phyloP scores from a whole-genome alignment of 1,140 invertebrate genomes.

The Druon quercuslanigerum region DNA sequence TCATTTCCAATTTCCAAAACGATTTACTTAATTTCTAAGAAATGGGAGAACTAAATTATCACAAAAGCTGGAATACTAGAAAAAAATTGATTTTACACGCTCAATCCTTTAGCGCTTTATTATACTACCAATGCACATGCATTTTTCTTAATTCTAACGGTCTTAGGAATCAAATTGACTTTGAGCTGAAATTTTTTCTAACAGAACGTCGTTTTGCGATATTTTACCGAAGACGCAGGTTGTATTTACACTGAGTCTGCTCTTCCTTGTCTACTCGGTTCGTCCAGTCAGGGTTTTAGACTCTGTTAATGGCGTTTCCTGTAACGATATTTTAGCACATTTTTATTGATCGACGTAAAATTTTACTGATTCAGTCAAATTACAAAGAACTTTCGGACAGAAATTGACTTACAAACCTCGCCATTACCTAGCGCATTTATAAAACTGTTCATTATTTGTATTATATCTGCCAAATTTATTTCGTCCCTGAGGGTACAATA shows the following conservation, averaged over 20 bases:
- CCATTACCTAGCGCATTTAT: no score
- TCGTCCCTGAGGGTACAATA: no score
- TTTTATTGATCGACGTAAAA: conserved; percentile 10
- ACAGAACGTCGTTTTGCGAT: not conserved
- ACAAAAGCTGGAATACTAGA: not conserved
- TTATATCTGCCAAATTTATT: no score
- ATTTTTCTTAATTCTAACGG: conserved; percentile 12
- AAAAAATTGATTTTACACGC: not conserved
- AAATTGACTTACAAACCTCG: not conserved
- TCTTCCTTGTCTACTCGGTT: conserved; percentile 8
- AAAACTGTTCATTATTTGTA: no score
- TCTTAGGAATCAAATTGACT: conserved; percentile 20
- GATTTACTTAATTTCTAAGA: not conserved
- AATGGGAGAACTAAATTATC: not conserved
- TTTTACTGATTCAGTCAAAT: not conserved
- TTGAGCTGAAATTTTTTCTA: conserved; percentile 12
- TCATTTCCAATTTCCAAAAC: not conserved
- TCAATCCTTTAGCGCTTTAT: not conserved
- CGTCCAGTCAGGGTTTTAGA: not conserved
- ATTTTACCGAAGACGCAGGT: conserved; percentile 13
- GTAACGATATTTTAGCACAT: conserved; percentile 22
- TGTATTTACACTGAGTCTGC: conserved; percentile 24
- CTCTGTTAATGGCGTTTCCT: conserved; percentile 20
- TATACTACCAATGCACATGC: conserved; percentile 1
- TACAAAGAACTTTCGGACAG: not conserved